Conservation (phyloP, 2,113 vertebrate genomes). For the Sylvia atricapilla region DNA sequence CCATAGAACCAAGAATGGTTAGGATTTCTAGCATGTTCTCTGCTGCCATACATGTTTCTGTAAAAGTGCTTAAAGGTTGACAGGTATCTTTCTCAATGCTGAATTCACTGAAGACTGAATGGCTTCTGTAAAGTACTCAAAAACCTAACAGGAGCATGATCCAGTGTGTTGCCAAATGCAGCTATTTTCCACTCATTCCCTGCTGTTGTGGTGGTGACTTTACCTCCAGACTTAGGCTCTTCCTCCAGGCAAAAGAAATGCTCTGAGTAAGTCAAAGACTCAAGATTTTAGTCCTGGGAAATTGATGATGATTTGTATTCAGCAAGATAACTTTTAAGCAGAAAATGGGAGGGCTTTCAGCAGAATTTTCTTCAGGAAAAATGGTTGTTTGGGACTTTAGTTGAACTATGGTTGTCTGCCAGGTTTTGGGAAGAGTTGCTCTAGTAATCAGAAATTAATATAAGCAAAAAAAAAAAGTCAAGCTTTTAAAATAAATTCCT, state of each 20-base stretch:
- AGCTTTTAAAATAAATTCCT: background rate
- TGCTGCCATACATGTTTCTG: background rate
- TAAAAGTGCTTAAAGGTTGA: background rate
- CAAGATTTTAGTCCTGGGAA: background rate
- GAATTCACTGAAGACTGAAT: background rate
- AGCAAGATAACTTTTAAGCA: background rate
- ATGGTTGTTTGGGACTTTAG: background rate
- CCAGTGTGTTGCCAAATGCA: background rate
- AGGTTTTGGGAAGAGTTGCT: background rate
- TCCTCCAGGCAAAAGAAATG: background rate
- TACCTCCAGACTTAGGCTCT: background rate
- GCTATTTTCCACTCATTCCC: background rate
- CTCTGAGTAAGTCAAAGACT: background rate
- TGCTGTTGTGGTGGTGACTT: background rate
- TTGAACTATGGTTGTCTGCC: background rate
- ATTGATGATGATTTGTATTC: background rate
- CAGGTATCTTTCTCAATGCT: background rate
- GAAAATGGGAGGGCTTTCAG: background rate
- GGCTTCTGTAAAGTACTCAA: background rate
- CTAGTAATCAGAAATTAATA: background rate
- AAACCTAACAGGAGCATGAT: background rate
- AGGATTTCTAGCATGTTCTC: background rate
- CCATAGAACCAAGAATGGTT: background rate
- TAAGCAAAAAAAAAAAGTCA: background rate
- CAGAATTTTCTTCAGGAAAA: background rate